phyloP scores from a whole-genome alignment of 35 echinoderm and acorn worm species.

The Diadema setosum region DNA sequence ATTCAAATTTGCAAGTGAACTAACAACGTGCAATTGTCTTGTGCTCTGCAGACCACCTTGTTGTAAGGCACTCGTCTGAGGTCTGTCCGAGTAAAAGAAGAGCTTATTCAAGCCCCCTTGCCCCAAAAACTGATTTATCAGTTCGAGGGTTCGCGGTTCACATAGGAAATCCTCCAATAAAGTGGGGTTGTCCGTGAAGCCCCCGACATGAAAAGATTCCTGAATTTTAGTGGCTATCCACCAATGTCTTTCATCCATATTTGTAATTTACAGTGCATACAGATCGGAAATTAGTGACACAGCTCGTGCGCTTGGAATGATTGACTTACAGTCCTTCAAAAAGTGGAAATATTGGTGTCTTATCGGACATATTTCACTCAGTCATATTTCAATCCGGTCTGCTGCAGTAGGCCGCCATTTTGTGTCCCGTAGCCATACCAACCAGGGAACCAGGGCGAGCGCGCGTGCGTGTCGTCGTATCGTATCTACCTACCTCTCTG shows the following conservation, averaged over 20 bases:
- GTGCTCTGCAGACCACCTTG: constrained; percentile 90
- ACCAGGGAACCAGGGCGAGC: too few species aligned
- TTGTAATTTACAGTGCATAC: too few species aligned
- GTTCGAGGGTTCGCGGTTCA: constrained; percentile 78
- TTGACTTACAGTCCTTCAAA: too few species aligned
- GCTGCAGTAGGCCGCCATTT: too few species aligned
- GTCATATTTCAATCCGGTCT: too few species aligned
- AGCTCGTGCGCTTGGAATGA: too few species aligned
- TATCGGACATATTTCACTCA: too few species aligned
- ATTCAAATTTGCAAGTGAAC: constrained; percentile 83
- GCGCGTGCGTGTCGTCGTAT: too few species aligned
- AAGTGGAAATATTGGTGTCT: too few species aligned
- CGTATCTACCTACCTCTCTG: too few species aligned
- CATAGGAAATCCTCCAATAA: constrained; percentile 89
- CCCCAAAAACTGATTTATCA: constrained; percentile 93
- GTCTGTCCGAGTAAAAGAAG: constrained; percentile 98
- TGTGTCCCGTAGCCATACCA: too few species aligned
- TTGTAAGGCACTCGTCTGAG: constrained; percentile 65
- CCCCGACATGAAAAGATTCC: constrained; percentile 98
- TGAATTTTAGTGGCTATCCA: constrained; percentile 99
- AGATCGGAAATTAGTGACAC: too few species aligned
- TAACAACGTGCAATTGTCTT: constrained; percentile 89
- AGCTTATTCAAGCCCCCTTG: constrained; percentile 92
- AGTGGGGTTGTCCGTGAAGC: constrained; percentile 96
- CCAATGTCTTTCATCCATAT: constrained; percentile 99